Conservation (phyloP, 2,888 invertebrate species). For the Bombylius major region DNA sequence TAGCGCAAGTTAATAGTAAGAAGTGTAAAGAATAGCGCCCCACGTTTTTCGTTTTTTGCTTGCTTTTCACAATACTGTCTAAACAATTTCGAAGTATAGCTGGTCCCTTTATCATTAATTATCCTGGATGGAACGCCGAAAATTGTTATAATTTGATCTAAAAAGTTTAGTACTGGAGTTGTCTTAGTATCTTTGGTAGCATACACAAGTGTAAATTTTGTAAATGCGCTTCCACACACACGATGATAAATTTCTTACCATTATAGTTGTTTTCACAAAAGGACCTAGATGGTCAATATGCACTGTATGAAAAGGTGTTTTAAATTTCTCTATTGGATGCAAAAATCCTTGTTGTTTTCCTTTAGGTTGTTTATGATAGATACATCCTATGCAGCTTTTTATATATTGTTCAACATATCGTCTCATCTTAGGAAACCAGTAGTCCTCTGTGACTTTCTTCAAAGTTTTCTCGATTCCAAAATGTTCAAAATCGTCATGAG, state of each 20-base stretch:
- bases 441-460: constrained; percentile 20
- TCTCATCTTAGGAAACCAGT: constrained; percentile 31
- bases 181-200: neutral
- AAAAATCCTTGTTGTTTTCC: constrained; percentile 22
- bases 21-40: no score
- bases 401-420: constrained; percentile 28
- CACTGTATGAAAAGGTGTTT: neutral
- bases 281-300: neutral
- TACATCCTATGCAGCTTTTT: constrained; percentile 18
- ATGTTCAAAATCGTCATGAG: constrained; percentile 13
- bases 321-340: neutral
- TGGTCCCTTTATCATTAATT: no score
- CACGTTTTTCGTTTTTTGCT: no score
- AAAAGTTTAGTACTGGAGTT: no score
- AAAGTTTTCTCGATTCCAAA: constrained; percentile 15
- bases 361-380: constrained; percentile 22
- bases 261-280: no score
- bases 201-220: neutral
- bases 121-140: no score
- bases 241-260: no score
- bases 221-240: no score
- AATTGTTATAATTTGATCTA: no score
- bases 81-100: no score
- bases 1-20: no score
- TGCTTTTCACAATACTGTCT: no score